Percentiles rank a stretch among this genome's conserved stretches.
Evolutionary conservation across 2,888 invertebrate genomes (phyloP).

Genomic region (Dione juno): DNA sequence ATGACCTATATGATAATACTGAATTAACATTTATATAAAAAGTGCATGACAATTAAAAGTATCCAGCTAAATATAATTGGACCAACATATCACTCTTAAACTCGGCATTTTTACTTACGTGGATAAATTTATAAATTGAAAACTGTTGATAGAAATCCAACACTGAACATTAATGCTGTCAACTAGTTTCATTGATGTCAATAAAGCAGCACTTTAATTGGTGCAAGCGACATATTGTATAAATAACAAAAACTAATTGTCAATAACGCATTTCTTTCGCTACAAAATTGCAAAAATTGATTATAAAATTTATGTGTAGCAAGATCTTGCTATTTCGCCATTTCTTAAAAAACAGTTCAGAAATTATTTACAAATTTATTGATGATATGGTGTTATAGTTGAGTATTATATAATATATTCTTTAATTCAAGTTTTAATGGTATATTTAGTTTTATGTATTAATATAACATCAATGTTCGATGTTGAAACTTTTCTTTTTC

Average conservation of each 20-base stretch:
- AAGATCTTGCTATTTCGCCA: conserved; percentile 76
- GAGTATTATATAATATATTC: background rate
- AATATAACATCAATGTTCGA: background rate
- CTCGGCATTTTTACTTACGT: conserved; percentile 51
- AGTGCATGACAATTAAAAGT: conserved; percentile 2
- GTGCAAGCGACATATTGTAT: conserved; percentile 50
- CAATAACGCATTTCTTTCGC: conserved; percentile 61
- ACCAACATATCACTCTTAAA: background rate
- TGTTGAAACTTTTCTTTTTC: background rate
- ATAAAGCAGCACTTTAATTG: conserved; percentile 51
- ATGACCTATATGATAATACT: conserved; percentile 44
- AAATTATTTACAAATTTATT: conserved; percentile 43
- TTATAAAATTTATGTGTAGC: conserved; percentile 66
- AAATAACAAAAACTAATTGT: conserved; percentile 52
- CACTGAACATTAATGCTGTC: conserved; percentile 59
- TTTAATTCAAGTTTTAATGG: too few relatives aligned
- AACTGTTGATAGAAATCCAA: conserved; percentile 56
- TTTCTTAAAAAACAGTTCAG: conserved; percentile 67
- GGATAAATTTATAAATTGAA: conserved; percentile 56
- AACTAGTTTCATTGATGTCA: conserved; percentile 59
- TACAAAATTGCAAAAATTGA: conserved; percentile 59
- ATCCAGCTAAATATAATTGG: background rate
- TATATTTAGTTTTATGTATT: too few relatives aligned
- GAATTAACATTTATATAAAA: conserved; percentile 32
- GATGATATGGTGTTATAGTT: background rate